phyloP scores from a whole-genome alignment of 2,888 invertebrate species.

The Octodonta nipae region DNA sequence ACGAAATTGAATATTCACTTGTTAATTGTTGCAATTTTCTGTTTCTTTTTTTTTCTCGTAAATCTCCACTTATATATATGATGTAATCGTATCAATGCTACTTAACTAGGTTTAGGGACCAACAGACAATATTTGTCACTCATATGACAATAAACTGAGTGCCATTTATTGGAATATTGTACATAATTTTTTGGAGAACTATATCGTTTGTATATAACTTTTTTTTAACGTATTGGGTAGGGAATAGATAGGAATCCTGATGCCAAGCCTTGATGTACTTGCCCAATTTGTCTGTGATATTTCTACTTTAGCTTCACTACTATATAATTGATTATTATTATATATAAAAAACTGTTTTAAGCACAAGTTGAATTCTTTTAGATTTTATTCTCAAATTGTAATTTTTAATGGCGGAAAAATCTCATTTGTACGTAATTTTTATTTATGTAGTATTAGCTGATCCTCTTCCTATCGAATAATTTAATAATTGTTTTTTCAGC shows the following conservation, averaged over 20 bases:
- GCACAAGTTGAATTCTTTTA: constrained; percentile 17
- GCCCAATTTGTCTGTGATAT: constrained; percentile 35
- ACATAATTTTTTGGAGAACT: constrained; percentile 22
- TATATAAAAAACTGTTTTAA: constrained; percentile 8
- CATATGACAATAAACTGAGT: constrained; percentile 29
- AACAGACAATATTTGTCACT: constrained; percentile 19
- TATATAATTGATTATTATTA: constrained; percentile 10
- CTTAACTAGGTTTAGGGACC: constrained; percentile 20
- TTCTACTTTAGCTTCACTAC: constrained; percentile 19
- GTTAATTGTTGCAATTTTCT: no score
- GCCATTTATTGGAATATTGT: constrained; percentile 28
- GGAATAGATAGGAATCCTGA: constrained; percentile 18
- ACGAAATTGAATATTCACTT: no score
- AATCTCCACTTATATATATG: no score
- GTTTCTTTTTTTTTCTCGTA: no score
- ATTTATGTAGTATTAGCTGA: constrained; percentile 16
- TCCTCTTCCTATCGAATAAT: constrained; percentile 8
- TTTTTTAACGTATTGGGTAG: constrained; percentile 22
- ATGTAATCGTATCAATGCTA: constrained; percentile 22
- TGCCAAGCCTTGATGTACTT: constrained; percentile 30
- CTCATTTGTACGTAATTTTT: constrained; percentile 23
- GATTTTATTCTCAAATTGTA: constrained; percentile 8
- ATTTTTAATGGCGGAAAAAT: constrained; percentile 20
- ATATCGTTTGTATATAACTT: constrained; percentile 25
- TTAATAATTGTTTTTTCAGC: constrained; percentile 23